A percentile compares a stretch with the other conserved stretches of the same genome.
phyloP scores from a whole-genome alignment of 2,113 vertebrate species.

The Oophaga pumilio region DNA sequence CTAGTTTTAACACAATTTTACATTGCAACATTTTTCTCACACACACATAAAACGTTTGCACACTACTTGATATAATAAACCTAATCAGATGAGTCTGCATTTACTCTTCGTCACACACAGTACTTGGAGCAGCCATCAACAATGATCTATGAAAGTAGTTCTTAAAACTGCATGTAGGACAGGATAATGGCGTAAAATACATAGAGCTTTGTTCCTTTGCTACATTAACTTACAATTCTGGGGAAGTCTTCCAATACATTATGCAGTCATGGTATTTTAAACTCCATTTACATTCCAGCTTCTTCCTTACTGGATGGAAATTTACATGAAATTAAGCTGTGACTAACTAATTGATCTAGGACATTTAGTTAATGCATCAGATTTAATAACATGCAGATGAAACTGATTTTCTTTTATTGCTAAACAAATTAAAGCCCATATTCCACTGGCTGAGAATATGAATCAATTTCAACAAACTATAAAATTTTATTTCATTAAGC shows the following conservation, averaged over 20 bases:
- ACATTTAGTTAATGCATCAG: constrained; percentile 26
- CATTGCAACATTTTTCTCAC: no score
- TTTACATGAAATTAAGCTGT: constrained; percentile 41
- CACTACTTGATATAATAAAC: not conserved
- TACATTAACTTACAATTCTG: constrained; percentile 39
- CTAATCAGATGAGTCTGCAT: not conserved
- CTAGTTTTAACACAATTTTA: no score
- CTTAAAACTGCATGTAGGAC: not conserved
- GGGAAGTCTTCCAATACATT: constrained; percentile 14
- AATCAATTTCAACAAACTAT: not conserved
- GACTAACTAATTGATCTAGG: constrained; percentile 47
- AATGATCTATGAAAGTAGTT: not conserved
- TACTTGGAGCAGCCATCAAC: no score
- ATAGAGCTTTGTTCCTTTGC: not conserved
- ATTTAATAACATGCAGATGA: constrained; percentile 48
- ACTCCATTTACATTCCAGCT: constrained; percentile 37
- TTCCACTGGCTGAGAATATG: constrained; percentile 14
- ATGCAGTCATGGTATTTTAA: constrained; percentile 42
- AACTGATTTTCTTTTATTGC: constrained; percentile 43
- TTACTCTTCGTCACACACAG: not conserved
- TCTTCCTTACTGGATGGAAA: constrained; percentile 22
- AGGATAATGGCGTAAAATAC: constrained; percentile 13
- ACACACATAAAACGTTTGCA: no score
- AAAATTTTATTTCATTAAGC: not conserved
- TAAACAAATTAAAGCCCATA: constrained; percentile 27